Base-by-base conservation (phyloP, 2,113 vertebrate genomes). In the Typhlomys cinereus region DNA sequence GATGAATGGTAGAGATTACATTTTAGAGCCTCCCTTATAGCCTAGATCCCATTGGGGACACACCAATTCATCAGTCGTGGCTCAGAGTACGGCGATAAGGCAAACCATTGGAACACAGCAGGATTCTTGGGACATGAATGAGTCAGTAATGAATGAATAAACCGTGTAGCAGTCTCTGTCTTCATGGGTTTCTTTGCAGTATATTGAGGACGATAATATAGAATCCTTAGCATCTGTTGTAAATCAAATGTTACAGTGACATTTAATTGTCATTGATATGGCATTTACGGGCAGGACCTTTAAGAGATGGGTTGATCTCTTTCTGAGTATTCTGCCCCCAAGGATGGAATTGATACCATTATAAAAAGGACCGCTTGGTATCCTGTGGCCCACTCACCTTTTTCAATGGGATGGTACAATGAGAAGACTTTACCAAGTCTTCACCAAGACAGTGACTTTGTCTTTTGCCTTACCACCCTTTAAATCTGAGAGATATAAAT, bases 371-470 rank as follows among this genome's bases (percentile, higher is more conserved):
- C 5, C 44, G n/a, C 54, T 84, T 41, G 48, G 7, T 3, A 39
- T 21, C 27, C 29, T 27, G 46, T 67, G 46, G n/a, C 9, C 8
- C 9, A 23, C 18, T 74, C 10, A 10, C 27, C 1, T 50, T 75
- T 59, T 41, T 7, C 18, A 52, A 54, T 1, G 21, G 27, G 21
- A 46, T 62, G 25, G 36, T 7, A 21, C 1, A 17, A 44, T 15
- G 62, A 71, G n/a, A 78, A 57, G 12, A 4, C 0, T 1, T 46
- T 69, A 0, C 10, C 44, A n/a, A 44, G 17, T 52, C n/a, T n/a
- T n/a, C n/a, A n/a, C n/a, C n/a, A n/a, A n/a, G 11, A 34, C 1
- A 2, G 41, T 10, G 31, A 17, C 3, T 59, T n/a, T 2, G 7
- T 88, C 27, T 59, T 67, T 12, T 18, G 34, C 39, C 57, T 83